These are phyloP conservation scores for Globicephala melas DNA, from an alignment of 2,113 vertebrate species.

Conservation along the genomic window DNA sequence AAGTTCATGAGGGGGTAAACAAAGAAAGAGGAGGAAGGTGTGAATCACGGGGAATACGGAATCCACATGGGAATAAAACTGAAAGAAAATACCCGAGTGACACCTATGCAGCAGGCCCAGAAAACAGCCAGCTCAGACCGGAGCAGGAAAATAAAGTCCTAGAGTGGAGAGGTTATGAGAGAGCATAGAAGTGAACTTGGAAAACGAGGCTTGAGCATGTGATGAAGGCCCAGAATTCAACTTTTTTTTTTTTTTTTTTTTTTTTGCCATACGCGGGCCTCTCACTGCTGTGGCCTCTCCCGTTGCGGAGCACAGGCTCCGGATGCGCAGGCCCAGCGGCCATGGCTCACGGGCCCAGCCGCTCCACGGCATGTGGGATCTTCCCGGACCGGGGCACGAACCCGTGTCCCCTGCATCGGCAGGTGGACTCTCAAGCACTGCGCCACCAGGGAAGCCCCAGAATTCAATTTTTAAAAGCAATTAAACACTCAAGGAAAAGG, in stretches of 20 bases:
- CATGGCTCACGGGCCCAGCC: neutral
- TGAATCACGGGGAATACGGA: neutral
- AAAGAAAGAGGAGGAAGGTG: neutral
- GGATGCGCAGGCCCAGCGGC: accelerated
- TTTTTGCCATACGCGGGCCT: no score
- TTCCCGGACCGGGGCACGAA: no score
- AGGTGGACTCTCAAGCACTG: neutral
- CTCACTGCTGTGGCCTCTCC: no score
- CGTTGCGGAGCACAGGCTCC: accelerated
- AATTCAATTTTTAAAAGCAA: neutral
- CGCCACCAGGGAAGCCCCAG: neutral
- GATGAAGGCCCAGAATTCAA: neutral
- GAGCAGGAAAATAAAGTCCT: neutral
- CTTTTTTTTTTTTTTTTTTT: neutral
- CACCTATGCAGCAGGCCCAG: neutral
- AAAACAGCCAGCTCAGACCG: neutral
- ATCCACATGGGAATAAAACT: neutral
- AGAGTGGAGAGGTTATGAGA: neutral
- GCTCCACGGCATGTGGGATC: neutral
- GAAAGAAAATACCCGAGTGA: neutral
- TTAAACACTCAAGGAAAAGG: neutral
- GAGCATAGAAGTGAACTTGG: neutral
- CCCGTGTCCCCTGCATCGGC: no score
- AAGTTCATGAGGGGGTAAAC: neutral
- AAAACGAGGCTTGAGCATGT: neutral